Conservation (phyloP, 1,140 invertebrate species). For the Lucilia sericata region DNA sequence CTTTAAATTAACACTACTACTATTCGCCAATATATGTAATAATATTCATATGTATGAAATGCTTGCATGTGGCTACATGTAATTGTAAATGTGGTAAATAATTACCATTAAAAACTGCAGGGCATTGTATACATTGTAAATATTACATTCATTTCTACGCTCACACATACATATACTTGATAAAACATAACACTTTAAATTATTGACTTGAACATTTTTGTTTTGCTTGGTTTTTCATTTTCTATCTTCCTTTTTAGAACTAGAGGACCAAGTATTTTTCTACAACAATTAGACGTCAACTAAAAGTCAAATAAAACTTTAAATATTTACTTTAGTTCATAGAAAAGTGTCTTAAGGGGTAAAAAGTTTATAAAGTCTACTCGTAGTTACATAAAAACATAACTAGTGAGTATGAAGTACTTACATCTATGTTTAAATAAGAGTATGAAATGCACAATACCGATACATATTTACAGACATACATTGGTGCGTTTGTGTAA, state of each 20-base stretch:
- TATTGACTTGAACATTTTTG: conserved; percentile 15
- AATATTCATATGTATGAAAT: too few species aligned
- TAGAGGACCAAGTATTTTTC: conserved; percentile 8
- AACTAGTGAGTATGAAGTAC: background rate
- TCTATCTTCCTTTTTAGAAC: background rate
- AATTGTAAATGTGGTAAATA: too few species aligned
- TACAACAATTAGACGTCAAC: conserved; percentile 26
- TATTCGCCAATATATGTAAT: too few species aligned
- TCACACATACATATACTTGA: background rate
- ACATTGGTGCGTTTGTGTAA: background rate
- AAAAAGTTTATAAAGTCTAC: conserved; percentile 9
- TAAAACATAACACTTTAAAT: conserved; percentile 24
- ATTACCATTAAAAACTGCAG: too few species aligned
- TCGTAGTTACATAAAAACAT: background rate
- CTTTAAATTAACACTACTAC: too few species aligned
- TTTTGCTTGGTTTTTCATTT: background rate
- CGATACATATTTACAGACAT: background rate
- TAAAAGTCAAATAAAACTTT: conserved; percentile 24
- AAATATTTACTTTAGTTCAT: conserved; percentile 23
- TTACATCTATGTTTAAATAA: background rate
- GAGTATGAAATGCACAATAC: background rate
- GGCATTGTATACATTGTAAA: too few species aligned
- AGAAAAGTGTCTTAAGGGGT: conserved; percentile 12
- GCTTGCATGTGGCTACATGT: too few species aligned
- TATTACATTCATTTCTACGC: too few species aligned